phyloP scores from a whole-genome alignment of 2,113 vertebrate species.

The Propithecus coquereli region DNA sequence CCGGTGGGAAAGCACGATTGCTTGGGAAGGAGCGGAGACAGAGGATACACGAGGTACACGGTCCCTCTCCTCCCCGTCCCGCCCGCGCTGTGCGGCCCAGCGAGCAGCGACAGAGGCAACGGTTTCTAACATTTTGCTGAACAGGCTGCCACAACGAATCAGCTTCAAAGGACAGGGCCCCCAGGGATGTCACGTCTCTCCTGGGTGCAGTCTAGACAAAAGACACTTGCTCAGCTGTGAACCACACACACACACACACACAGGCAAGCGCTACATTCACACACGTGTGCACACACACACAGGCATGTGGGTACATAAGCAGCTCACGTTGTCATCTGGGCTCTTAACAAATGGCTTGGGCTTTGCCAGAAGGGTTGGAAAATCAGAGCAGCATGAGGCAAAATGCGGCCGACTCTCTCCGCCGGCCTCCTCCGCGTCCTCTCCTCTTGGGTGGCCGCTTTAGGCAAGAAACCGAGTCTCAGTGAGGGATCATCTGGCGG shows the following conservation, averaged over 20 bases:
- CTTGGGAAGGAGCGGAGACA: background rate
- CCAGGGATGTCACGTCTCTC: slow-evolving; percentile 47
- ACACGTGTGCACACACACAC: rapidly evolving
- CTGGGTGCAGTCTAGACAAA: background rate
- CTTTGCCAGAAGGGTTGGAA: background rate
- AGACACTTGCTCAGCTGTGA: background rate
- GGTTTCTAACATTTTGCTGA: slow-evolving; percentile 76
- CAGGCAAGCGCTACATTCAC: too few species aligned
- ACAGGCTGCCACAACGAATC: slow-evolving; percentile 76
- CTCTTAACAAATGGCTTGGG: background rate
- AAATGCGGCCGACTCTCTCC: rapidly evolving
- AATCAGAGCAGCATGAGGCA: rapidly evolving
- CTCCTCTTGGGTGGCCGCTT: background rate
- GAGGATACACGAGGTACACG: background rate
- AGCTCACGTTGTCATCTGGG: background rate
- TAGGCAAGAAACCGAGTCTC: background rate
- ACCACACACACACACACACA: rapidly evolving
- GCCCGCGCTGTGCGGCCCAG: background rate
- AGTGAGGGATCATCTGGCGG: slow-evolving; percentile 40
- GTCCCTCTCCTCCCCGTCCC: slow-evolving; percentile 52
- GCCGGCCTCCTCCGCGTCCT: rapidly evolving
- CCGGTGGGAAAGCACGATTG: rapidly evolving
- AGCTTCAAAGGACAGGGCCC: slow-evolving; percentile 72
- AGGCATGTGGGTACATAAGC: rapidly evolving
- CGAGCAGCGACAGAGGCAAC: slow-evolving; percentile 63